Evolutionary conservation across 2,888 invertebrate species (phyloP), one percentile per base, ranked within the genome.

Genomic region (Spisula solida): DNA sequence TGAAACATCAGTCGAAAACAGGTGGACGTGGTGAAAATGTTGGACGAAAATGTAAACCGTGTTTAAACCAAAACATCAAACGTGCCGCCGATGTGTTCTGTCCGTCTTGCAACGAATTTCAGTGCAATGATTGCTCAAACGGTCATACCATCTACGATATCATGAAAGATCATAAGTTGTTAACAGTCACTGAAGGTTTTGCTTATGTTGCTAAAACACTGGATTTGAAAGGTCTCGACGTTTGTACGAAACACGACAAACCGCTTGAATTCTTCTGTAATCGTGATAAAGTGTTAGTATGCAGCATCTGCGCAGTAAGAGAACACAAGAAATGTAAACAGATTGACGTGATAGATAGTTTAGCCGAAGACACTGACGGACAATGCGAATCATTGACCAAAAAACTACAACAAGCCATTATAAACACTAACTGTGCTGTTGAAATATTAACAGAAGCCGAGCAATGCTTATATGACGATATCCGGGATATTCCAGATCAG

Each of bases 121-220:
- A 81, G 51, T 81, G 81, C n/a, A 48, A 47, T 25, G 81, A 81
- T n/a, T 81, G 81, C 48, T 81, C 81, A 1, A 81, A n/a, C 25
- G 48, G 1, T 12, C 81, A 81, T 12, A 81, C 47, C 47, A 51
- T 25, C 1, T 81, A 81, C n/a, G 20, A 4, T 10, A 48, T 81
- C 29, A 25, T 81, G 51, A 47, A 81, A 20, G 48, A 81, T n/a
- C 81, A 81, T 29, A 51, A 16, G 4, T 18, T 81, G 16, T n/a
- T 48, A 1, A 41, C 25, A 25, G 51, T 14, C 6, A 51, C 20
- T 20, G 56, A 56, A 20, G 41, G 41, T 41, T 41, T 41, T 5
- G 41, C 2, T 41, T 41, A 41, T 41, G 41, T 41, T 41, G 41
- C 41, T 41, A 41, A 41, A 41, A 41, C 41, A 41, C 41, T 41